These are phyloP conservation scores for Cairina moschata DNA, from an alignment of 2,113 vertebrate species.

Conservation along the genomic window DNA sequence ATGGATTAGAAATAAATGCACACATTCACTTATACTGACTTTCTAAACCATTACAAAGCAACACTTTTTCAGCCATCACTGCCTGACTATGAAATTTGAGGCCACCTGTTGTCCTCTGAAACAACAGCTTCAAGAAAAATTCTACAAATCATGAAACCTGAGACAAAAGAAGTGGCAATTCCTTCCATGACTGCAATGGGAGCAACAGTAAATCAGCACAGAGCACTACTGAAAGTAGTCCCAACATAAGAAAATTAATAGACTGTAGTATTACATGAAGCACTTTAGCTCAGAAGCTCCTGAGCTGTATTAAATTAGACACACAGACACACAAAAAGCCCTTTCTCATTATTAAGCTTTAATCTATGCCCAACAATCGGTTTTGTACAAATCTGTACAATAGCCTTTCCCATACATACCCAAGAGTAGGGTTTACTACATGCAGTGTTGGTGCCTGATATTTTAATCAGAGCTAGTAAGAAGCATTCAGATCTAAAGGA, in stretches of 20 bases:
- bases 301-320: not conserved
- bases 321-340: rapidly evolving
- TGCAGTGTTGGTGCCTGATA: not conserved
- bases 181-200: not conserved
- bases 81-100: not conserved
- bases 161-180: not conserved
- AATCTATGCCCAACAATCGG: not conserved
- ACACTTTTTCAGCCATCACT: not conserved
- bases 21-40: not conserved
- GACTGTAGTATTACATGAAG: not conserved
- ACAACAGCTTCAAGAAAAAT: not conserved
- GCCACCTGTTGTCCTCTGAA: not conserved
- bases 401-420: not conserved
- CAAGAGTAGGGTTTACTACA: not conserved
- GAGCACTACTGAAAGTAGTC: not conserved
- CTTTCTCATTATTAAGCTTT: not conserved
- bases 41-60: not conserved
- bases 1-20: not conserved
- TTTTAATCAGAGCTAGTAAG: not conserved
- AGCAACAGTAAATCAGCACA: not conserved
- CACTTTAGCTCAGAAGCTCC: not conserved
- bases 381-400: not conserved
- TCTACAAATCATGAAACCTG: not conserved
- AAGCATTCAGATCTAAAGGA: not conserved
- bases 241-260: not conserved